Evolutionary conservation across 2,888 invertebrate species (phyloP).

Genomic region (Thysanoteuthis rhombus): DNA sequence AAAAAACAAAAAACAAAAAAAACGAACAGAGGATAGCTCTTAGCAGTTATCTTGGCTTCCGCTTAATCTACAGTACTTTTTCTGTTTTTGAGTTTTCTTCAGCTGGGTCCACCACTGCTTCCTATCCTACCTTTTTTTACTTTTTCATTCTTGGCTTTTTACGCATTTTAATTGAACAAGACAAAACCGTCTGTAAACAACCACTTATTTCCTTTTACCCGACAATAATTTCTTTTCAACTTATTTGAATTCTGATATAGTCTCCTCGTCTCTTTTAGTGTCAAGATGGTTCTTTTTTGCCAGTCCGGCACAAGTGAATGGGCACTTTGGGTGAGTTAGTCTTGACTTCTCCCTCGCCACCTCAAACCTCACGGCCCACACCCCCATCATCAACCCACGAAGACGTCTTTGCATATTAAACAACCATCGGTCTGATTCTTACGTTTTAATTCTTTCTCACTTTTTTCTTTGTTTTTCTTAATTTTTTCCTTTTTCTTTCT

Average conservation of each 20-base stretch:
- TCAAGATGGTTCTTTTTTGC: conserved; percentile 29
- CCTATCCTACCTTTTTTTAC: no score
- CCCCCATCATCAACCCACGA: background rate
- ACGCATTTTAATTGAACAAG: no score
- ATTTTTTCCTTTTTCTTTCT: background rate
- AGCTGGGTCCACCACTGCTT: no score
- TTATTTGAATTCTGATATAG: background rate
- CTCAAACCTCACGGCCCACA: background rate
- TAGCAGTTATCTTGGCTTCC: no score
- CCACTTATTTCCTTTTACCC: background rate
- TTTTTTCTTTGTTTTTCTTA: background rate
- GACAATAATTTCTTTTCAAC: background rate
- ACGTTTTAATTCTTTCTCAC: background rate
- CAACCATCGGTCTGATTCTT: background rate
- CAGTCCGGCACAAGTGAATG: conserved; percentile 15
- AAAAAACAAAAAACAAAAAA: no score
- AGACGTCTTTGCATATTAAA: background rate
- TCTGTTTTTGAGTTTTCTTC: no score
- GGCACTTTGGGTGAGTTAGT: conserved; percentile 29
- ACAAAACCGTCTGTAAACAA: no score
- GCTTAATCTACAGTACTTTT: no score
- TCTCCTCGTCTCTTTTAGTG: conserved; percentile 18
- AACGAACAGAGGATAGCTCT: no score
- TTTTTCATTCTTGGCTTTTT: no score
- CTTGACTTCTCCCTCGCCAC: background rate